Evolutionary conservation across 2,113 vertebrate species (phyloP).

Genomic region (Mobula hypostoma): DNA sequence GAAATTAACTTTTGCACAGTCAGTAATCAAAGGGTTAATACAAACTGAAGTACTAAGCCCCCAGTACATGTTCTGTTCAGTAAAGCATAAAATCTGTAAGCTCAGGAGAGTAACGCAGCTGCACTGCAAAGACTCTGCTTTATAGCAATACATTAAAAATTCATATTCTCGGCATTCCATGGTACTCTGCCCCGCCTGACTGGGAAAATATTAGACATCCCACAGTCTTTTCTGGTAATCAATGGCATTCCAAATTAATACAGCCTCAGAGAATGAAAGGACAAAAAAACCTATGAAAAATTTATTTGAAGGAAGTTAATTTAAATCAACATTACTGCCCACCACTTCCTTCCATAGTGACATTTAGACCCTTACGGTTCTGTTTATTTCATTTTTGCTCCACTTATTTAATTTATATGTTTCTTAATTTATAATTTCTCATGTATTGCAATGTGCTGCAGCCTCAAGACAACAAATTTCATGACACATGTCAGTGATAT

Average conservation of each 20-base stretch:
- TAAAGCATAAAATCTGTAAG: constrained; percentile 69
- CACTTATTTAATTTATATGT: no score
- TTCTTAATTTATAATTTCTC: no score
- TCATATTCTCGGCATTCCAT: constrained; percentile 73
- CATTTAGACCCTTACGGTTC: neutral
- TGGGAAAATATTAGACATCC: constrained; percentile 65
- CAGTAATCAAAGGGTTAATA: constrained; percentile 59
- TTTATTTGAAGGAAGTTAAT: constrained; percentile 51
- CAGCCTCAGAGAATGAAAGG: constrained; percentile 62
- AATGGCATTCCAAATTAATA: constrained; percentile 69
- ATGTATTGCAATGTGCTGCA: no score
- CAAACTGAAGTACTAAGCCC: constrained; percentile 52
- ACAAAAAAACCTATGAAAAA: constrained; percentile 65
- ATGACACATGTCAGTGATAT: no score
- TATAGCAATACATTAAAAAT: constrained; percentile 90
- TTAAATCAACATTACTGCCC: neutral
- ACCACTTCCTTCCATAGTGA: neutral
- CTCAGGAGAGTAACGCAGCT: constrained; percentile 63
- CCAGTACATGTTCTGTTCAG: constrained; percentile 61
- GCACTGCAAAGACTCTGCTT: constrained; percentile 63
- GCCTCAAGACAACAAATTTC: no score
- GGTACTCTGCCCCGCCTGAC: constrained; percentile 62
- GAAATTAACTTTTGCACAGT: constrained; percentile 42
- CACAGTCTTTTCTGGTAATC: constrained; percentile 63
- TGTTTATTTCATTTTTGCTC: no score